Conservation (phyloP, 2,888 invertebrate genomes). For the Automeris io region DNA sequence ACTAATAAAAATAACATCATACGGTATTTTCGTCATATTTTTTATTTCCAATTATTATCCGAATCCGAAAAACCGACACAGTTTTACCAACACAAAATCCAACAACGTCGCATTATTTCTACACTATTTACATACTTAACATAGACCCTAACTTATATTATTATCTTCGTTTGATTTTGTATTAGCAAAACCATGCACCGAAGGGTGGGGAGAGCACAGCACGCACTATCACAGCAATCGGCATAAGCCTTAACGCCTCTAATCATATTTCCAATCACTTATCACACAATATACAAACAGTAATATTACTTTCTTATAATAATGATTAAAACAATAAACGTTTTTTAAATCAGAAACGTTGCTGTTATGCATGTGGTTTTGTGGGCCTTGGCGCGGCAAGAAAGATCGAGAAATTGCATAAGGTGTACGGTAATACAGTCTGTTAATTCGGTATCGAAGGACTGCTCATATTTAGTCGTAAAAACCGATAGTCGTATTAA, state of each 20-base stretch:
- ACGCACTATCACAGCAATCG: constrained; percentile 71
- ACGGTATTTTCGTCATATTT: background rate
- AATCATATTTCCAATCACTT: constrained; percentile 21
- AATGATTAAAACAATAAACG: no score
- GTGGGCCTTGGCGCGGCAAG: no score
- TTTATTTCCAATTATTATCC: background rate
- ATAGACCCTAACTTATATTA: constrained; percentile 43
- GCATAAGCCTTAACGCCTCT: constrained; percentile 42
- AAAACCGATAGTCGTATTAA: no score
- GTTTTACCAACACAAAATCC: constrained; percentile 42
- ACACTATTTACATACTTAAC: constrained; percentile 41
- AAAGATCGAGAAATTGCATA: no score
- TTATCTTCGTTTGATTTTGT: constrained; percentile 17
- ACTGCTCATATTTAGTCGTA: no score
- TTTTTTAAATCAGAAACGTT: no score
- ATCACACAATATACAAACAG: no score
- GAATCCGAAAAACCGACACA: constrained; percentile 16
- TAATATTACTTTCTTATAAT: no score
- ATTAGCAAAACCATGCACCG: constrained; percentile 37
- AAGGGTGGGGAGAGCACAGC: constrained; percentile 62
- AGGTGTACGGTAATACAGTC: no score
- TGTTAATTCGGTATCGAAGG: no score
- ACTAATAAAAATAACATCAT: constrained; percentile 1
- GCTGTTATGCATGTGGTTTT: no score
- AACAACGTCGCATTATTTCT: constrained; percentile 34